Conservation (phyloP, 2,113 vertebrate species). For the Chascanopsetta lugubris region DNA sequence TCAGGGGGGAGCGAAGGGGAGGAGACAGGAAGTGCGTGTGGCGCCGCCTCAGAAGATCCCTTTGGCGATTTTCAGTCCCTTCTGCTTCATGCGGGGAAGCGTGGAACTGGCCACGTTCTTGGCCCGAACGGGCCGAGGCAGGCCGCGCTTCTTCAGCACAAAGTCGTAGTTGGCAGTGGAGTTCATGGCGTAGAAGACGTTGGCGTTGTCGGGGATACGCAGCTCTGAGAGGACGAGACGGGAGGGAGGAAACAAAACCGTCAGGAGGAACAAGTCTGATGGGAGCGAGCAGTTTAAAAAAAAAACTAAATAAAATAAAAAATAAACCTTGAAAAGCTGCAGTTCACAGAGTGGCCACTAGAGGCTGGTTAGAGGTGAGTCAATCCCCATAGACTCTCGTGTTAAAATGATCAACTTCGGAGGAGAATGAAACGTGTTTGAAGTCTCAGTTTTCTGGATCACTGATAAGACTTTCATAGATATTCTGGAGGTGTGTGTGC, state of each 20-base stretch:
- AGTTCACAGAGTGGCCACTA: no score
- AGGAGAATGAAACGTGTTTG: no score
- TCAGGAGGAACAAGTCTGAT: no score
- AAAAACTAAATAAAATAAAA: no score
- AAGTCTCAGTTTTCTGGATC: no score
- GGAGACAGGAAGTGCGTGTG: conserved; percentile 11
- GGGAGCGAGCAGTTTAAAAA: not conserved
- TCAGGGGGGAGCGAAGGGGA: not conserved
- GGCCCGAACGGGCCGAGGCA: conserved; percentile 84
- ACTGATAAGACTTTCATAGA: no score
- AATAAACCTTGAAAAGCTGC: no score
- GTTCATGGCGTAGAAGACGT: conserved; percentile 99
- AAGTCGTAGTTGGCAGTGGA: conserved; percentile 98
- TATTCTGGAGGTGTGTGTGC: no score
- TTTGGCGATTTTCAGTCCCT: conserved; percentile 96
- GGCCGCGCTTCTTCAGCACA: conserved; percentile 91
- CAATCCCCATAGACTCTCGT: no score
- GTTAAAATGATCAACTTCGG: no score
- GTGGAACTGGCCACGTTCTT: conserved; percentile 95
- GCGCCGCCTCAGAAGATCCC: conserved; percentile 92
- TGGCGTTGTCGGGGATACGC: conserved; percentile 96
- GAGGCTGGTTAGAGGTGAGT: no score
- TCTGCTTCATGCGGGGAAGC: conserved; percentile 96
- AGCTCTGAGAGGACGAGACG: conserved; percentile 80
- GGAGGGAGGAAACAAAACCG: not conserved